A percentile compares a stretch with the other conserved stretches of the same genome.
These are phyloP conservation scores for Drosophila tristis DNA, from an alignment of 1,140 invertebrate genomes.

Conservation along the genomic window DNA sequence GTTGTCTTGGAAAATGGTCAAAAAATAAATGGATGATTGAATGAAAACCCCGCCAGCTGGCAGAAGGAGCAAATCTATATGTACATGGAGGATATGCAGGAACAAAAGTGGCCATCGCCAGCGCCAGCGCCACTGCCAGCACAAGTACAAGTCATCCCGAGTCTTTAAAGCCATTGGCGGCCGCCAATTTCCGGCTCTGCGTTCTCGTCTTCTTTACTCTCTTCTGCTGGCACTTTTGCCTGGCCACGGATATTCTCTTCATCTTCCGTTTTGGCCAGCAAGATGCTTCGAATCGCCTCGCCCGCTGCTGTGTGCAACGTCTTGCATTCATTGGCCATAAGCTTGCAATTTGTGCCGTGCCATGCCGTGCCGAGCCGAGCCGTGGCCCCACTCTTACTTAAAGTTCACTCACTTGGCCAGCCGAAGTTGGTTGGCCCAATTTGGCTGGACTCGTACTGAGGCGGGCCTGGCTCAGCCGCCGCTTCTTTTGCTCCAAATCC, in stretches of 20 bases:
- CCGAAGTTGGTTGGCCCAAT: conserved; percentile 64
- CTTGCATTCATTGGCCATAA: conserved; percentile 80
- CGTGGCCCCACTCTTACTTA: conserved; percentile 36
- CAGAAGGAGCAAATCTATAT: conserved; percentile 54
- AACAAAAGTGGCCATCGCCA: conserved; percentile 44
- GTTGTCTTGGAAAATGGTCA: conserved; percentile 81
- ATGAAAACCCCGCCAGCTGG: conserved; percentile 81
- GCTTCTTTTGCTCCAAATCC: conserved; percentile 37
- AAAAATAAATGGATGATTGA: conserved; percentile 83
- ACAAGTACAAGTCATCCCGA: conserved; percentile 77
- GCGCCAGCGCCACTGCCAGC: conserved; percentile 9
- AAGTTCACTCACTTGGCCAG: conserved; percentile 56
- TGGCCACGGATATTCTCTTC: conserved; percentile 11
- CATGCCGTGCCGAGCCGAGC: conserved; percentile 50
- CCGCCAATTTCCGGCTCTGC: conserved; percentile 73
- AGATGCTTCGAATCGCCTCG: background rate
- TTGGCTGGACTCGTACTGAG: conserved; percentile 44
- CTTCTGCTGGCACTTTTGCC: background rate
- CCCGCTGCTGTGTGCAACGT: conserved; percentile 48
- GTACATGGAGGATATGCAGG: background rate
- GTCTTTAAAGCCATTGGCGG: conserved; percentile 79
- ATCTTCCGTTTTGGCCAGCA: conserved; percentile 33
- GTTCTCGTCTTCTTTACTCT: conserved; percentile 9
- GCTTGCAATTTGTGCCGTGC: conserved; percentile 70
- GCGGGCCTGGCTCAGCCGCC: background rate